Evolutionary conservation across 2,113 vertebrate genomes (phyloP).

Genomic region (Chionis minor): DNA sequence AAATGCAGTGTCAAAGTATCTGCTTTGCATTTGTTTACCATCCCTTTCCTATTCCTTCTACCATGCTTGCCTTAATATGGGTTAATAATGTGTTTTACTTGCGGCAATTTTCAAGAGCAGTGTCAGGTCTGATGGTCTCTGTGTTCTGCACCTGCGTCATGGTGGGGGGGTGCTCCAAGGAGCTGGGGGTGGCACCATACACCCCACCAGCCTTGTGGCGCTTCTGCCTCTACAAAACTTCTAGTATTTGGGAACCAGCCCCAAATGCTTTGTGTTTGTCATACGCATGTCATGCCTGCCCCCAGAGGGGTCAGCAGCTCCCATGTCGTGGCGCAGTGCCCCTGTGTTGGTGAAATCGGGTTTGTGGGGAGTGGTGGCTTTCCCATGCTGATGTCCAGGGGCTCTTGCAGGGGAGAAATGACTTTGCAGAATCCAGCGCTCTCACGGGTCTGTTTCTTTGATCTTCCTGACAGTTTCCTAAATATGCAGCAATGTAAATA

Average conservation of each 20-base stretch:
- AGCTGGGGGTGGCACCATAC: background rate
- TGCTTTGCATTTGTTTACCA: background rate
- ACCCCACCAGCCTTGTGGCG: fast-evolving
- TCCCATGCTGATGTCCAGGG: background rate
- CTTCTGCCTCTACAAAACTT: background rate
- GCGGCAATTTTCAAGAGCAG: background rate
- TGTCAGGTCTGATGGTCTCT: background rate
- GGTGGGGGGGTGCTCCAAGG: background rate
- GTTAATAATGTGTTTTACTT: background rate
- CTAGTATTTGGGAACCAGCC: background rate
- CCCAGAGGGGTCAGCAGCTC: background rate
- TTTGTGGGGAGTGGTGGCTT: background rate
- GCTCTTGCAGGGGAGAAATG: background rate
- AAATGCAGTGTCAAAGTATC: background rate
- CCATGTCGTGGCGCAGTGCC: fast-evolving
- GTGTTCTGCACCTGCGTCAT: background rate
- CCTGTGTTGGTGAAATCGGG: background rate
- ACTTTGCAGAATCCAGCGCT: background rate
- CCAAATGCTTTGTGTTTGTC: background rate
- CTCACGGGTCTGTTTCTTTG: background rate
- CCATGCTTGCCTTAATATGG: background rate
- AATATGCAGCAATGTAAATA: background rate
- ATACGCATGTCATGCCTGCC: fast-evolving
- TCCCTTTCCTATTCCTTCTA: background rate
- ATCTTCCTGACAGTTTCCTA: background rate